Evolutionary conservation across 2,888 invertebrate species (phyloP).

Genomic region (Tricholauxania praeusta): DNA sequence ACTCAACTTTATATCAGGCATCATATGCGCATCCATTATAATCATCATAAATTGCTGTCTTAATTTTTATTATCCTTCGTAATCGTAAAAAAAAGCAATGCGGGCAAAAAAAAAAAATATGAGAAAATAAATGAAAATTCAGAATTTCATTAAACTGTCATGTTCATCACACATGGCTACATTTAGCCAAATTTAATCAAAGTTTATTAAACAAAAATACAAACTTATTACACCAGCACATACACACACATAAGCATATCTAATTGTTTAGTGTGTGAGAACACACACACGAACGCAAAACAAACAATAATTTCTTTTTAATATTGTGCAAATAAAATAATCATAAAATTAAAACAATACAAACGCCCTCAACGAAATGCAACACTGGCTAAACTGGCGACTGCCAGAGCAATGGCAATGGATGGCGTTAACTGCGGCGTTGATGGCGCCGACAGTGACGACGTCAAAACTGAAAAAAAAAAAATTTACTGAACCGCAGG

Average conservation of each 20-base stretch:
- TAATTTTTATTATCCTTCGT: conserved; percentile 18
- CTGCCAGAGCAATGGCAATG: neutral
- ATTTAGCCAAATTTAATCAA: conserved; percentile 36
- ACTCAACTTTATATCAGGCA: too few relatives aligned
- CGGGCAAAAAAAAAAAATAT: conserved; percentile 5
- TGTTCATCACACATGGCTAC: conserved; percentile 38
- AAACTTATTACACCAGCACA: neutral
- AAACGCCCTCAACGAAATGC: conserved; percentile 29
- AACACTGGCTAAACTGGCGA: conserved; percentile 22
- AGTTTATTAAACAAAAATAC: conserved; percentile 12
- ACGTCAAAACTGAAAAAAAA: neutral
- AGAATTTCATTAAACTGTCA: conserved; percentile 38
- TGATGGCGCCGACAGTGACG: conserved; percentile 14
- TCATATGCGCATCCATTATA: neutral
- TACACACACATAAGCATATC: neutral
- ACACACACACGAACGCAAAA: neutral
- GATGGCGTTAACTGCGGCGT: neutral
- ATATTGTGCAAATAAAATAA: conserved; percentile 41
- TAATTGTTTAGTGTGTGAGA: neutral
- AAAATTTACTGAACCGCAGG: conserved; percentile 28
- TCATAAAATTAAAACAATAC: conserved; percentile 38
- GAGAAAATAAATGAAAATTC: conserved; percentile 35
- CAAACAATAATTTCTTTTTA: conserved; percentile 41
- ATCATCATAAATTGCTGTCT: conserved; percentile 5
- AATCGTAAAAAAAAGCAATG: conserved; percentile 5